A percentile compares a stretch with the other conserved stretches of the same genome.
These are phyloP conservation scores for Ormyrus thymus DNA, from an alignment of 2,888 invertebrate genomes.

Conservation along the genomic window DNA sequence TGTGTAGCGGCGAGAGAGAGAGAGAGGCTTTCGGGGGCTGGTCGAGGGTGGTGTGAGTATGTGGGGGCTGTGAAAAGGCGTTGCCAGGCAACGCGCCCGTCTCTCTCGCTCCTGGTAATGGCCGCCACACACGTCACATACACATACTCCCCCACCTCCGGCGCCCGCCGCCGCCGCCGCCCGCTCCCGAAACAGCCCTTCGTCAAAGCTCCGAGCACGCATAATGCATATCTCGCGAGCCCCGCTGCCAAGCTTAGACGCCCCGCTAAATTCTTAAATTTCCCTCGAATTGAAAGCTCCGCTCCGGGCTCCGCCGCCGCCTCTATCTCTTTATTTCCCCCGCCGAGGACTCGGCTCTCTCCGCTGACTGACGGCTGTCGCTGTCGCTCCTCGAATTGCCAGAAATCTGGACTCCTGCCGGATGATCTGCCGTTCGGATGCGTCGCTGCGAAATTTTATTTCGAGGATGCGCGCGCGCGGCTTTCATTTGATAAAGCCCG, in stretches of 20 bases:
- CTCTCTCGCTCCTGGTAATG: constrained; percentile 46
- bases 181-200: constrained; percentile 44
- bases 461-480: too few species aligned
- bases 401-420: too few species aligned
- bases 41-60: constrained; percentile 68
- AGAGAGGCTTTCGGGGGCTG: constrained; percentile 61
- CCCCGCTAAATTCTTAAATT: constrained; percentile 67
- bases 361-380: too few species aligned
- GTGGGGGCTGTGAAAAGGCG: constrained; percentile 65
- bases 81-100: constrained; percentile 70
- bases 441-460: too few species aligned
- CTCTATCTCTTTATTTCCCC: background rate
- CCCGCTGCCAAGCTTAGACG: constrained; percentile 49
- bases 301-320: too few species aligned
- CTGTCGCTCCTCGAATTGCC: too few species aligned
- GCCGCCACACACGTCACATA: constrained; percentile 67
- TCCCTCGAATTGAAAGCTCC: constrained; percentile 67
- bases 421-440: too few species aligned
- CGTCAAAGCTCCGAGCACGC: constrained; percentile 56
- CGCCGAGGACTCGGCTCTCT: too few species aligned
- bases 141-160: constrained; percentile 63
- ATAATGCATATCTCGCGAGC: constrained; percentile 66
- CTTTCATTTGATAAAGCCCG: too few species aligned
- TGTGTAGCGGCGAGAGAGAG: constrained; percentile 16
- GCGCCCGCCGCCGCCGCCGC: constrained; percentile 40